Conservation (phyloP, 2,888 invertebrate genomes). For the Fabriciana adippe region DNA sequence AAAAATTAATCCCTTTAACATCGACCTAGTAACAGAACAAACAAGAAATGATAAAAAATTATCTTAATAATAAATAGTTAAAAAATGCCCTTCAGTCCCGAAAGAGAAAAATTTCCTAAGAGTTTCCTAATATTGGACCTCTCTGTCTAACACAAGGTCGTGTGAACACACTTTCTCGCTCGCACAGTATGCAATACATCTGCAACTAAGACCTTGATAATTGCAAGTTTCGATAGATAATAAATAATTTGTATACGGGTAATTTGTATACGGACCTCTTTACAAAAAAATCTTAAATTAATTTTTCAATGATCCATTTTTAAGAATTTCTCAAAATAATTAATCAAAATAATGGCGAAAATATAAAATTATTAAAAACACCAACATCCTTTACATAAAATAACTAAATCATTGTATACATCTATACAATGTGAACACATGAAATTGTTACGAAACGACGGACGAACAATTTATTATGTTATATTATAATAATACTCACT, state of each 20-base stretch:
- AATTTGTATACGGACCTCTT: conserved; percentile 66
- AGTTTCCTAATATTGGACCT: conserved; percentile 74
- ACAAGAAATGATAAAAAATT: conserved; percentile 55
- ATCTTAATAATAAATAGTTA: conserved; percentile 62
- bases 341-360: conserved; percentile 22
- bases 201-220: conserved; percentile 80
- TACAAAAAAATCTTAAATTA: conserved; percentile 48
- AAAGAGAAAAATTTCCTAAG: conserved; percentile 81
- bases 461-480: conserved; percentile 66
- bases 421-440: conserved; percentile 9
- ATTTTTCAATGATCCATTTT: neutral
- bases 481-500: conserved; percentile 65
- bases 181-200: conserved; percentile 78
- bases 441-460: conserved; percentile 53
- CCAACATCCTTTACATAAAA: conserved; percentile 2
- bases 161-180: conserved; percentile 58
- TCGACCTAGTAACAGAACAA: conserved; percentile 63
- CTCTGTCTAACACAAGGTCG: conserved; percentile 72
- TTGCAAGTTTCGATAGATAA: conserved; percentile 81
- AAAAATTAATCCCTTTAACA: conserved; percentile 21
- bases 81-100: conserved; percentile 77
- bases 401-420: neutral
- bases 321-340: conserved; percentile 13
- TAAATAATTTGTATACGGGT: conserved; percentile 80
- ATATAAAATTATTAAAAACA: neutral